Conservation (phyloP, 2,797 vertebrate species). For the Heliangelus exortis region DNA sequence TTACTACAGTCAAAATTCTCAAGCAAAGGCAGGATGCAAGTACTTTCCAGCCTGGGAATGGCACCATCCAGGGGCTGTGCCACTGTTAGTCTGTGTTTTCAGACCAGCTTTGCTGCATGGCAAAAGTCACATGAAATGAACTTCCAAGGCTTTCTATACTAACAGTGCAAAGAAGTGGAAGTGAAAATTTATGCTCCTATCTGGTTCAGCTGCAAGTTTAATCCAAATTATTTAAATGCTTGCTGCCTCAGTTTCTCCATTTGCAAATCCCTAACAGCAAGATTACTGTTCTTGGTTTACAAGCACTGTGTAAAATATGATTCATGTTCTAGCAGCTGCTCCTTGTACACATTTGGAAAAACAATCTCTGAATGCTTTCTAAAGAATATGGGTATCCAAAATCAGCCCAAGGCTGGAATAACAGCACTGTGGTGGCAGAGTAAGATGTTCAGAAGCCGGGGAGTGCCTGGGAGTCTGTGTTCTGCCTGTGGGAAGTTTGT, state of each 20-base stretch:
- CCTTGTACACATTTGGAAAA: neutral
- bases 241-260: neutral
- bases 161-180: neutral
- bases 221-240: neutral
- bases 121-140: neutral
- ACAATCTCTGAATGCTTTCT: neutral
- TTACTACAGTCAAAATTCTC: neutral
- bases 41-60: neutral
- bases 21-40: neutral
- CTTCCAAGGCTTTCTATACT: neutral
- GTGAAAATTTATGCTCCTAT: neutral
- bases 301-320: neutral
- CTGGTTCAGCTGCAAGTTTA: neutral
- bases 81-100: neutral
- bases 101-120: neutral
- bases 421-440: neutral
- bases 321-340: neutral
- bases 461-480: neutral
- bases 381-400: neutral
- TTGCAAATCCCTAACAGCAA: neutral
- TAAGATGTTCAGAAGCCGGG: rapidly evolving
- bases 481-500: neutral
- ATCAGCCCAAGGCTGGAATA: neutral
- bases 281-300: neutral
- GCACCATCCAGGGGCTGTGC: rapidly evolving